Percentiles rank a stretch among this genome's conserved stretches.
Evolutionary conservation across 2,113 vertebrate species (phyloP).

Genomic region (Gambusia affinis): DNA sequence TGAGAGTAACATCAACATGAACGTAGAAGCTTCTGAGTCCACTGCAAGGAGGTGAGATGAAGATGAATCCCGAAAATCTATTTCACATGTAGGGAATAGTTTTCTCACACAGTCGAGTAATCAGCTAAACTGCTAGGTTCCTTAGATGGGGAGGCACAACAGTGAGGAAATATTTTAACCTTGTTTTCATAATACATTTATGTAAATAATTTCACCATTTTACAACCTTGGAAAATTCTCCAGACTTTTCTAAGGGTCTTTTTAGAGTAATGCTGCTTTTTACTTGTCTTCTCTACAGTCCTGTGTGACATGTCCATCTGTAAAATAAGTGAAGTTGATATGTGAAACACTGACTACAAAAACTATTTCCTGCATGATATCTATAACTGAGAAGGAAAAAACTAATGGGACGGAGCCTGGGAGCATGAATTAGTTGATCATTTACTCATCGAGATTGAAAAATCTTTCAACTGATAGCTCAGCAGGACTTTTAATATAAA

Average conservation of each 20-base stretch:
- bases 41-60: conserved; percentile 73
- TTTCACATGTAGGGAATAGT: too few relatives aligned
- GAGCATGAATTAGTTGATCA: not conserved
- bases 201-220: not conserved
- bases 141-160: too few relatives aligned
- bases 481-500: not conserved
- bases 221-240: not conserved
- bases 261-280: not conserved
- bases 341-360: not conserved
- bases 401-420: not conserved
- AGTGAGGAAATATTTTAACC: too few relatives aligned
- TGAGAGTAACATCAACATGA: conserved; percentile 80
- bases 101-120: not conserved
- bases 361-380: not conserved
- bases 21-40: conserved; percentile 50
- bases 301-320: not conserved
- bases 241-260: not conserved
- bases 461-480: not conserved
- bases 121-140: not conserved
- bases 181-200: too few relatives aligned
- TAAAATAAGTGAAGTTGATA: not conserved
- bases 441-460: not conserved
- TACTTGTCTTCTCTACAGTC: not conserved
- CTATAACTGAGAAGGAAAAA: not conserved
- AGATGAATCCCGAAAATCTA: not conserved